These are phyloP conservation scores for Brenthis daphne DNA, from an alignment of 2,888 invertebrate species.

Conservation along the genomic window DNA sequence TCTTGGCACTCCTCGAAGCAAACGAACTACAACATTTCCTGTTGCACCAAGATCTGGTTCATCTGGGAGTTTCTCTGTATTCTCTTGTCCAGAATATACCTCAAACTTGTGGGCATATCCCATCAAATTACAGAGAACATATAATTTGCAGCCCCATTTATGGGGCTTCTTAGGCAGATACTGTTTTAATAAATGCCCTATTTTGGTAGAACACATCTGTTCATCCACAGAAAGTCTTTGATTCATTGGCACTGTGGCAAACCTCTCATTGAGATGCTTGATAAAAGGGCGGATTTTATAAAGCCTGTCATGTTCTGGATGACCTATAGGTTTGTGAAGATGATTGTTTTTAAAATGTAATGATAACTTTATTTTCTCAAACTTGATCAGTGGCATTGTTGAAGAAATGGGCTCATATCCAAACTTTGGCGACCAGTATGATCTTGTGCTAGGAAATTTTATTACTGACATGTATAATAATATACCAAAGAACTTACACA, in stretches of 20 bases:
- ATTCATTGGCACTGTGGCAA: constrained; percentile 47
- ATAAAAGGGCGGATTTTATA: constrained; percentile 45
- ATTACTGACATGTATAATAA: constrained; percentile 31
- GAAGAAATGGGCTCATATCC: constrained; percentile 32
- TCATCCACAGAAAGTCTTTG: constrained; percentile 44
- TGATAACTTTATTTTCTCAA: constrained; percentile 41
- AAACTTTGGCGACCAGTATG: constrained; percentile 34
- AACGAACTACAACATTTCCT: constrained; percentile 36
- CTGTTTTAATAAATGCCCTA: constrained; percentile 25
- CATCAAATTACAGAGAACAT: constrained; percentile 42
- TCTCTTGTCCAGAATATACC: constrained; percentile 47
- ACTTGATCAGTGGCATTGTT: constrained; percentile 32
- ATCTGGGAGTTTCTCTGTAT: constrained; percentile 45
- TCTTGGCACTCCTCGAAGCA: constrained; percentile 47
- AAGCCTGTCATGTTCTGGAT: constrained; percentile 45
- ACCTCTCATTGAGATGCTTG: constrained; percentile 47
- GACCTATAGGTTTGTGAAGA: constrained; percentile 43
- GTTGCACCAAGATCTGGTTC: constrained; percentile 40
- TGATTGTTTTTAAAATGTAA: constrained; percentile 48
- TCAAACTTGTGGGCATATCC: constrained; percentile 40
- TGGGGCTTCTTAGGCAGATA: constrained; percentile 24
- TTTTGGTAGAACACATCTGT: constrained; percentile 39
- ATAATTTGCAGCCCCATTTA: constrained; percentile 33
- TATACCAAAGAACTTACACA: constrained; percentile 29
- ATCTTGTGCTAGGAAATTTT: constrained; percentile 30